These are phyloP conservation scores for Megaleporinus macrocephalus DNA, from an alignment of 2,113 vertebrate species.

Conservation along the genomic window DNA sequence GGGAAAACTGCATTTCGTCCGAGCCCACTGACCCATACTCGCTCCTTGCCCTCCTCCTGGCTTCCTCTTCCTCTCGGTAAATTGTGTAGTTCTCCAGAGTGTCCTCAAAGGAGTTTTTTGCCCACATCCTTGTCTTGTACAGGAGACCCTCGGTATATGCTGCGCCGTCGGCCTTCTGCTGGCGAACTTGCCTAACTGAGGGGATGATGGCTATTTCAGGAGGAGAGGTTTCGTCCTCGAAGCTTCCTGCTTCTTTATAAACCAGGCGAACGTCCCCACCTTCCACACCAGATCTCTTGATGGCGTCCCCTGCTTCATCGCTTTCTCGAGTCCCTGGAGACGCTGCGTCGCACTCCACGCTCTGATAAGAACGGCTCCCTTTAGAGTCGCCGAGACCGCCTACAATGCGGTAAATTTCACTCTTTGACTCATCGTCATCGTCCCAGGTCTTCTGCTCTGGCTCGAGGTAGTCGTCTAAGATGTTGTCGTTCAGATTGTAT, in stretches of 20 bases:
- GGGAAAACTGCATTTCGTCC: constrained; percentile 83
- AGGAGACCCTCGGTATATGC: constrained; percentile 78
- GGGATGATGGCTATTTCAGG: constrained; percentile 77
- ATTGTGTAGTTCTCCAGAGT: constrained; percentile 73
- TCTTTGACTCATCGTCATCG: constrained; percentile 73
- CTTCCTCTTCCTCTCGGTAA: constrained; percentile 66
- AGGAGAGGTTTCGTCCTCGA: constrained; percentile 73
- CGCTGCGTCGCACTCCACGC: constrained; percentile 68
- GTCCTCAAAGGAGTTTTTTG: constrained; percentile 69
- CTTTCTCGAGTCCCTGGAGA: constrained; percentile 75
- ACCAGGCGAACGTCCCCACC: constrained; percentile 68
- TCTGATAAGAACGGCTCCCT: constrained; percentile 72
- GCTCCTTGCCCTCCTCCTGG: constrained; percentile 60
- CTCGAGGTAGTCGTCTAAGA: constrained; percentile 86
- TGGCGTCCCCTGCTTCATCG: constrained; percentile 71
- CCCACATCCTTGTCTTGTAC: constrained; percentile 84
- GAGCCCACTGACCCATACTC: constrained; percentile 86
- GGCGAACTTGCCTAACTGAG: constrained; percentile 61
- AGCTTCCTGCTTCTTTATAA: constrained; percentile 71
- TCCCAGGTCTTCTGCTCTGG: constrained; percentile 82
- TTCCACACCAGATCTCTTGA: constrained; percentile 67
- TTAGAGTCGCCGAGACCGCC: constrained; percentile 66
- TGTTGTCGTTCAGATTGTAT: constrained; percentile 80
- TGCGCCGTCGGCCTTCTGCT: constrained; percentile 44
- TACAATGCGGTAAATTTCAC: constrained; percentile 71